These are phyloP conservation scores for Enteromius treurensis DNA, from an alignment of 2,797 vertebrate genomes.

Conservation along the genomic window DNA sequence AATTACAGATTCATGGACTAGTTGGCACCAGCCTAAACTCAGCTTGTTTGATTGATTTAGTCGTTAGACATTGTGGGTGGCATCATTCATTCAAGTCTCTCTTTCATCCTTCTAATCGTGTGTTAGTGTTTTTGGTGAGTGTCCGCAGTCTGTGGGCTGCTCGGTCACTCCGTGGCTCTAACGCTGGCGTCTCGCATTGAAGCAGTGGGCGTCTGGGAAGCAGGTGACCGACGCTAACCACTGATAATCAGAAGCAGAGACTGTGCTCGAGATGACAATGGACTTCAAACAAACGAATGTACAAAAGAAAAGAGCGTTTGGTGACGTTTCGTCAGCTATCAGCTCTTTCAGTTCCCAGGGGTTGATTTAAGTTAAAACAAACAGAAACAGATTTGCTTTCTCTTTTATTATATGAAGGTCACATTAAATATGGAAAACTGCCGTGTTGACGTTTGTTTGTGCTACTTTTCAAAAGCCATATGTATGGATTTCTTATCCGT, in stretches of 20 bases:
- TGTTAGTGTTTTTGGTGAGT: slow-evolving; percentile 11
- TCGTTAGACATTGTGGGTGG: slow-evolving; percentile 44
- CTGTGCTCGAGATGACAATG: slow-evolving; percentile 28
- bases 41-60: slow-evolving; percentile 25
- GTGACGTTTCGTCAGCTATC: background rate
- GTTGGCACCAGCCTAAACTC: slow-evolving; percentile 1
- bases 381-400: background rate
- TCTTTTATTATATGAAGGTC: background rate
- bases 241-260: slow-evolving; percentile 29
- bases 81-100: slow-evolving; percentile 31
- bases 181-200: slow-evolving; percentile 18
- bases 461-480: background rate
- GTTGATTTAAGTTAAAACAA: background rate
- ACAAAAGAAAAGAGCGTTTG: background rate
- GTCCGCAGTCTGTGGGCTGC: background rate
- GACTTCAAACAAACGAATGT: slow-evolving; percentile 14
- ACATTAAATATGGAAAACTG: background rate
- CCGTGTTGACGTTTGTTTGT: background rate
- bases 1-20: background rate
- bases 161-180: slow-evolving; percentile 10
- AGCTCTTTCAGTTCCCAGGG: background rate
- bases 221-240: slow-evolving; percentile 48
- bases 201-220: slow-evolving; percentile 37
- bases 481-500: background rate
- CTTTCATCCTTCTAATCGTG: slow-evolving; percentile 48